Conservation (phyloP, 2,888 invertebrate species). For the Spodoptera exigua region DNA sequence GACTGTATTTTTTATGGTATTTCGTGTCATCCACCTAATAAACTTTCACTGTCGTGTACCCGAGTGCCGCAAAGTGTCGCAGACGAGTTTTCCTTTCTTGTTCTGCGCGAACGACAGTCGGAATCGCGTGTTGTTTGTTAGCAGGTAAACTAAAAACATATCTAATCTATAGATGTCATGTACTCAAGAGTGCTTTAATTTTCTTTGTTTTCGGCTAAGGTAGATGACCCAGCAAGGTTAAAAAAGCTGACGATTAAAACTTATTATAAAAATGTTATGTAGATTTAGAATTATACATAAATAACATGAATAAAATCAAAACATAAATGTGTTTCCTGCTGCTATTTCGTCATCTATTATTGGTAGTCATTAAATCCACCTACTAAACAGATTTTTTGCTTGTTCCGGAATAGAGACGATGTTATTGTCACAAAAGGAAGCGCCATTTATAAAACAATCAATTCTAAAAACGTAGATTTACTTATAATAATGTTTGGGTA, state of each 20-base stretch:
- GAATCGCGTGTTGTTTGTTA: constrained; percentile 19
- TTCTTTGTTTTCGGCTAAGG: constrained; percentile 32
- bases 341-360: constrained; percentile 1
- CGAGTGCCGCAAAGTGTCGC: not conserved
- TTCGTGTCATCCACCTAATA: constrained; percentile 25
- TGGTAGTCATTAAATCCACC: constrained; percentile 17
- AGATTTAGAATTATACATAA: not conserved
- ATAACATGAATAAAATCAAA: constrained; percentile 13
- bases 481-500: constrained; percentile 9
- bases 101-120: constrained; percentile 16
- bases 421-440: constrained; percentile 10
- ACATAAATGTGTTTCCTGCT: constrained; percentile 30
- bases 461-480: constrained; percentile 17
- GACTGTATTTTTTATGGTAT: constrained; percentile 10
- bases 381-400: constrained; percentile 5
- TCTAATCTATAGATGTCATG: constrained; percentile 42
- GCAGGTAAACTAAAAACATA: constrained; percentile 5
- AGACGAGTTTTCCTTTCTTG: constrained; percentile 16
- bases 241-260: constrained; percentile 1
- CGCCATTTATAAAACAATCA: constrained; percentile 42
- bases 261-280: constrained; percentile 4
- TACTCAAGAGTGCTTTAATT: constrained; percentile 16
- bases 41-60: constrained; percentile 29
- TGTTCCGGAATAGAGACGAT: constrained; percentile 26
- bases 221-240: constrained; percentile 36